Conservation (phyloP, 2,888 invertebrate genomes). For the Papilio elwesi region DNA sequence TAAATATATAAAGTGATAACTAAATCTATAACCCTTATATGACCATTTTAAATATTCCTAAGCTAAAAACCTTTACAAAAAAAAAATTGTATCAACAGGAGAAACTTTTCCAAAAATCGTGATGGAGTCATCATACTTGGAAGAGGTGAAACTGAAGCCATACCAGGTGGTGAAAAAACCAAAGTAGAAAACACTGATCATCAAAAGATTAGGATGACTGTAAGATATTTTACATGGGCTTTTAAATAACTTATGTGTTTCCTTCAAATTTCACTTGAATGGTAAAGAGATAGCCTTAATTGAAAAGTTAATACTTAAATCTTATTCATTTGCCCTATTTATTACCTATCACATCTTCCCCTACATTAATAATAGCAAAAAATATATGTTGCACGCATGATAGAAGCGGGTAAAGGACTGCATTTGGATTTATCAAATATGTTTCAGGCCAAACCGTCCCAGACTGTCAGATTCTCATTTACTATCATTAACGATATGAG, state of each 20-base stretch:
- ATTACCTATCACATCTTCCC: too few species aligned
- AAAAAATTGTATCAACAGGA: conserved; percentile 47
- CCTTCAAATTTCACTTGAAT: background rate
- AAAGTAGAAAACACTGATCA: conserved; percentile 51
- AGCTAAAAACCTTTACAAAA: background rate
- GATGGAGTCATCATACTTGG: conserved; percentile 57
- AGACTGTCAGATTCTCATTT: conserved; percentile 59
- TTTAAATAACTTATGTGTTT: background rate
- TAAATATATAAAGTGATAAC: too few species aligned
- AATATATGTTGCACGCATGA: background rate
- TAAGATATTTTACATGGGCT: conserved; percentile 46
- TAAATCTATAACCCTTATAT: too few species aligned
- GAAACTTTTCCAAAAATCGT: conserved; percentile 56
- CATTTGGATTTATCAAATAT: background rate
- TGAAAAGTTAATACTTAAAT: too few species aligned
- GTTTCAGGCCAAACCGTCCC: conserved; percentile 63
- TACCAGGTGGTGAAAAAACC: conserved; percentile 42
- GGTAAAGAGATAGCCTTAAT: background rate
- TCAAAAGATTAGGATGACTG: conserved; percentile 58
- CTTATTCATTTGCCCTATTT: too few species aligned
- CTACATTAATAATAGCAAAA: too few species aligned
- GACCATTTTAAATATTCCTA: background rate
- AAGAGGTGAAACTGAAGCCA: conserved; percentile 48
- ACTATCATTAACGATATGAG: conserved; percentile 59
- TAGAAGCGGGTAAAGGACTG: background rate